Percentiles rank a stretch among this genome's conserved stretches.
Evolutionary conservation across 30 jellyfish, hydroid and myxozoan species (phyloP).

Genomic region (Aurelia coerulea): DNA sequence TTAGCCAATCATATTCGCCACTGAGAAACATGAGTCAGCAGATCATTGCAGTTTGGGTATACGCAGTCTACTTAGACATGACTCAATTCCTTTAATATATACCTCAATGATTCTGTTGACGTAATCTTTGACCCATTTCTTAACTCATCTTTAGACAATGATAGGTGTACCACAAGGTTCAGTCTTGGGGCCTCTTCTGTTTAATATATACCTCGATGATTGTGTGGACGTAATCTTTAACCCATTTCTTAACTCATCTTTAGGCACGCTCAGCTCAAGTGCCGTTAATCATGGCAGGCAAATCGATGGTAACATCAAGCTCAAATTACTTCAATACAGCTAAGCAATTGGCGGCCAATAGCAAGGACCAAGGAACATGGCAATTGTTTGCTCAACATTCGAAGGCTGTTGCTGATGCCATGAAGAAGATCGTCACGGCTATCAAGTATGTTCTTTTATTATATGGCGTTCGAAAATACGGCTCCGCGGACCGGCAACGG

Average conservation of each 20-base stretch:
- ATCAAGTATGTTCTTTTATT: slow-evolving; percentile 67
- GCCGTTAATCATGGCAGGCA: slow-evolving; percentile 96
- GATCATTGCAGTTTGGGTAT: too few species aligned
- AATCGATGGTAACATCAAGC: slow-evolving; percentile 96
- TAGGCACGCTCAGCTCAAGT: slow-evolving; percentile 98
- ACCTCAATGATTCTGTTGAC: too few species aligned
- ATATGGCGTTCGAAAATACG: not conserved
- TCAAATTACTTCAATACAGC: slow-evolving; percentile 87
- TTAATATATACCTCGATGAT: too few species aligned
- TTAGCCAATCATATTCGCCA: too few species aligned
- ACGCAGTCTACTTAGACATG: too few species aligned
- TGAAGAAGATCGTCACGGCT: slow-evolving; percentile 92
- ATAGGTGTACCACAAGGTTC: too few species aligned
- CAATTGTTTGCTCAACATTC: slow-evolving; percentile 96
- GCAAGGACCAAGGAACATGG: slow-evolving; percentile 94
- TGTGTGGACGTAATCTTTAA: too few species aligned
- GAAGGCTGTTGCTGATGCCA: slow-evolving; percentile 95
- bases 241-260: not conserved
- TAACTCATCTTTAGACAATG: slow-evolving; percentile 32
- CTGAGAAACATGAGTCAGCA: too few species aligned
- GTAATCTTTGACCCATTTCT: too few species aligned
- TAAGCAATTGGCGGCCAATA: slow-evolving; percentile 88
- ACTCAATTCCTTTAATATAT: too few species aligned
- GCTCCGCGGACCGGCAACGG: too few species aligned
- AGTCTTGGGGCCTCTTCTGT: too few species aligned